Evolutionary conservation across 2,113 vertebrate genomes (phyloP), one percentile per base, ranked within the genome.

Genomic region (Podilymbus podiceps): DNA sequence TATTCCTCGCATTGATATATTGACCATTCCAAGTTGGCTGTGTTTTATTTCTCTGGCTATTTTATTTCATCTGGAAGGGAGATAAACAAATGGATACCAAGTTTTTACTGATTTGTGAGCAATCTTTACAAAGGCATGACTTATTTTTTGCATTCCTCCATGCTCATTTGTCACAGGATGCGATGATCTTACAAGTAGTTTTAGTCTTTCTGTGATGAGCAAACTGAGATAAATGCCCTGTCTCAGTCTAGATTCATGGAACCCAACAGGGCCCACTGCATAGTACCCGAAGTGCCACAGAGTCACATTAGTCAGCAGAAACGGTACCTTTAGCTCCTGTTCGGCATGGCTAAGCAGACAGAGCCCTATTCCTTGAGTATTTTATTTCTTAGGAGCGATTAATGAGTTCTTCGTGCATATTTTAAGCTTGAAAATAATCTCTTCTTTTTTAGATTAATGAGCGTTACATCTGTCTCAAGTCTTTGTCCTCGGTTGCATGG

Each of bases 1-100:
- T 22, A 2, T 47, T 81, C 38, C 38, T 85, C n/a, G 8, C 15
- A 2, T 20, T 3, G 0, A 0, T 28, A 4, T 11, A 13, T n/a
- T 60, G 27, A 64, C 30, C 15, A 7, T 49, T 87, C 18, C 25
- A 47, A 24, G 25, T 21, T 67, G 24, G 13, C 10, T 4, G 0
- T 47, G 8, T 50, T 94, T 81, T 66, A 55, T 89, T 72, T 78
- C 19, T 55, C 60, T 67, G 28, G 11, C 31, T 88, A 28, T 78
- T 93, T 68, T 22, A 59, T 83, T 82, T 86, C 12, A 33, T n/a
- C 53, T 33, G 35, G 31, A 91, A 82, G 46, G 19, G 78, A 67
- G 8, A 75, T 22, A 59, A 92, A 80, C 28, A 79, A 88, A 55
- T 23, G 15, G 8, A 42, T 49, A 33, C 5, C 18, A 55, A 74